Conservation (phyloP, 2,888 invertebrate species). For the Branchellion lobata region DNA sequence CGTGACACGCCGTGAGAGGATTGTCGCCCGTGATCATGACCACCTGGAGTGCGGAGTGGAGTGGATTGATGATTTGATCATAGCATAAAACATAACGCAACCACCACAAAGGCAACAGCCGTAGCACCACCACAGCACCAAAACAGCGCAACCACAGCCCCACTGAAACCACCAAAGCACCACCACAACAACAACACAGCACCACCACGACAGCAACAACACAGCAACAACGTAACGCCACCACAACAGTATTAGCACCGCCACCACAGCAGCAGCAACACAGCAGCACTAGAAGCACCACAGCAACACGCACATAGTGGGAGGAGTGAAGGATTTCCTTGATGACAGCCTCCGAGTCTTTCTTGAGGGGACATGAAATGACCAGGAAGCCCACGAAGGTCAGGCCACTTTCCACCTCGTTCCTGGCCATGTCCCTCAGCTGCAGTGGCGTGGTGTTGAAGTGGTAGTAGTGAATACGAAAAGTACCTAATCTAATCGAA, state of each 20-base stretch:
- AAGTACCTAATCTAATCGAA: no score
- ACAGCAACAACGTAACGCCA: no score
- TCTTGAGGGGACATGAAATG: conserved; percentile 94
- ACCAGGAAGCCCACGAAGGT: conserved; percentile 94
- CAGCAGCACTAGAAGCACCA: no score
- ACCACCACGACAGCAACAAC: no score
- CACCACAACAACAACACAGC: no score
- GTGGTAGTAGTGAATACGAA: no score
- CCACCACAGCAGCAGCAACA: no score
- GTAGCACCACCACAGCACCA: no score
- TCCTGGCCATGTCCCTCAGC: conserved; percentile 77
- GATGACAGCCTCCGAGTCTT: conserved; percentile 90
- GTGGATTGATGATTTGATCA: background rate
- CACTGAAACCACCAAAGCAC: no score
- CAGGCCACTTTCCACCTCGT: conserved; percentile 81
- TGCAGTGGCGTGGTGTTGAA: conserved; percentile 55
- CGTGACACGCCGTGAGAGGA: conserved; percentile 96
- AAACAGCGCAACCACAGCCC: no score
- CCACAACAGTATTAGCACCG: no score
- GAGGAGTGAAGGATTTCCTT: conserved; percentile 89
- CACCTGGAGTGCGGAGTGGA: conserved; percentile 68
- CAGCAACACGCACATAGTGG: conserved; percentile 71
- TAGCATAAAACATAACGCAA: background rate
- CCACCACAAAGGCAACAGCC: background rate
- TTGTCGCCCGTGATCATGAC: conserved; percentile 99